Conservation (phyloP, 2,888 invertebrate genomes). For the Atrina japonica region DNA sequence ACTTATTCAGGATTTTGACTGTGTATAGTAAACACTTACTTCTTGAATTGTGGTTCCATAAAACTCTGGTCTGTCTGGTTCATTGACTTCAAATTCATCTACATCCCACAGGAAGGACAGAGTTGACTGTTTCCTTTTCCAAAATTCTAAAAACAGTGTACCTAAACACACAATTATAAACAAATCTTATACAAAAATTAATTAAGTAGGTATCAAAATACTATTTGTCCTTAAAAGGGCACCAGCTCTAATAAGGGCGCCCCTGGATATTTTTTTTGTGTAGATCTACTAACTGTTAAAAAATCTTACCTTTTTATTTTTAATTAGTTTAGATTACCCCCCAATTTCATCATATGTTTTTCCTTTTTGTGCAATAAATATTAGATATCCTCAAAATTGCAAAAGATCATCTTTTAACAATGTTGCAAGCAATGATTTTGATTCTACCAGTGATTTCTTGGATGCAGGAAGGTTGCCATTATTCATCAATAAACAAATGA, state of each 20-base stretch:
- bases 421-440: too few species aligned
- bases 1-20: background rate
- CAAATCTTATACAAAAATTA: background rate
- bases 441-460: too few species aligned
- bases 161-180: conserved; percentile 64
- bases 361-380: too few species aligned
- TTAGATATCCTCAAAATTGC: too few species aligned
- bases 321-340: background rate
- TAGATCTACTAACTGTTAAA: background rate
- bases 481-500: too few species aligned
- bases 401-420: too few species aligned
- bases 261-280: background rate
- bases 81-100: conserved; percentile 80
- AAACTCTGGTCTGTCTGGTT: conserved; percentile 81
- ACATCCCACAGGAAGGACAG: conserved; percentile 82
- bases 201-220: background rate
- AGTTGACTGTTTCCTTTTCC: conserved; percentile 79
- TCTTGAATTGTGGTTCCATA: conserved; percentile 67
- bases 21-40: conserved; percentile 39
- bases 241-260: too few species aligned
- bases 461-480: too few species aligned
- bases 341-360: too few species aligned
- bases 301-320: background rate
- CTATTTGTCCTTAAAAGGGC: too few species aligned
- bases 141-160: conserved; percentile 80